Conservation (phyloP, 2,888 invertebrate species). For the Aporophyla nigra region DNA sequence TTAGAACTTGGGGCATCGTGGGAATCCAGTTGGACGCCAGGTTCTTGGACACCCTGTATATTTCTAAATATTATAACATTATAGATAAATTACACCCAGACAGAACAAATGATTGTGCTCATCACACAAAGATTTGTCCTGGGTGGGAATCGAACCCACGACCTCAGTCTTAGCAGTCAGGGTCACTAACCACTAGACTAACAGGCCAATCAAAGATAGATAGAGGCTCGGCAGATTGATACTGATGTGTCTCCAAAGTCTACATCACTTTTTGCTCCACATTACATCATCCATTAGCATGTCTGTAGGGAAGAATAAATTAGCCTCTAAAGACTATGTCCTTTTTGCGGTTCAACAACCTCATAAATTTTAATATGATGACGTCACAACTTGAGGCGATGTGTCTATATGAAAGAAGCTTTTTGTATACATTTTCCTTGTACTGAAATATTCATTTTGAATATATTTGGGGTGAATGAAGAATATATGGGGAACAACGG, state of each 20-base stretch:
- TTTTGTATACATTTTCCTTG: conserved; percentile 46
- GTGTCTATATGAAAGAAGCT: conserved; percentile 17
- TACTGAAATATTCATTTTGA: conserved; percentile 64
- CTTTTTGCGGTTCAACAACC: conserved; percentile 44
- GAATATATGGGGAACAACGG: conserved; percentile 42
- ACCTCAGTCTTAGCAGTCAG: no score
- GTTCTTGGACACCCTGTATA: no score
- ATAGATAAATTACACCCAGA: no score
- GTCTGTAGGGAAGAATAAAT: conserved; percentile 46
- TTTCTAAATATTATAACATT: no score
- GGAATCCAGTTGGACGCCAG: no score
- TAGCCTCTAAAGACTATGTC: conserved; percentile 27
- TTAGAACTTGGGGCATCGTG: no score
- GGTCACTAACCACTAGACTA: no score
- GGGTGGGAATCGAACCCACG: no score
- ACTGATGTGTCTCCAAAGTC: neutral
- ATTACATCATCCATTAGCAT: conserved; percentile 35
- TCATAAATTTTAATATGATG: conserved; percentile 52
- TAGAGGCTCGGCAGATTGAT: no score
- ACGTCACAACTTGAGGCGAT: conserved; percentile 33
- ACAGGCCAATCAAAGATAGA: no score
- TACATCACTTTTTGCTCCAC: conserved; percentile 28
- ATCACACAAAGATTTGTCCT: no score
- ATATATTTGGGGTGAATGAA: conserved; percentile 33
- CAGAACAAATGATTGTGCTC: no score